Percentiles rank a stretch among this genome's conserved stretches.
Evolutionary conservation across 2,797 vertebrate species (phyloP).

Genomic region (Crypturellus tataupa): DNA sequence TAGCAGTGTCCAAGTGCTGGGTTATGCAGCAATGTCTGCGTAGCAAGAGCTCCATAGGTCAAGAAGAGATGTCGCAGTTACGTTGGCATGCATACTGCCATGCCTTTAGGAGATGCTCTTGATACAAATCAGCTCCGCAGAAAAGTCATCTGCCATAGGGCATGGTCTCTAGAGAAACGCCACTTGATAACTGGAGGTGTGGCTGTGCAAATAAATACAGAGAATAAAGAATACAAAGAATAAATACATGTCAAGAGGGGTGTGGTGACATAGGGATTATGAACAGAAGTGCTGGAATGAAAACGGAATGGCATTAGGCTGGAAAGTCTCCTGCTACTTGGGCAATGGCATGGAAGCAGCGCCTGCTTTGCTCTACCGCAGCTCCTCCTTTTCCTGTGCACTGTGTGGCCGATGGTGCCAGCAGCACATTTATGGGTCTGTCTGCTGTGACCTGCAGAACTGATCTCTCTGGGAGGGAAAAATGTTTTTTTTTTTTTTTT

Average conservation of each 20-base stretch:
- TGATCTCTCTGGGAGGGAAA: background rate
- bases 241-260: background rate
- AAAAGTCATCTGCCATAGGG: background rate
- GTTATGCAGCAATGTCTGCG: background rate
- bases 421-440: background rate
- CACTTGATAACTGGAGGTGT: background rate
- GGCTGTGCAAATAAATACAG: background rate
- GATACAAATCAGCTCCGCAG: background rate
- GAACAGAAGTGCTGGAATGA: background rate
- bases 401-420: rapidly evolving
- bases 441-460: background rate
- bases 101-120: background rate
- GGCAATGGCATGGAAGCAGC: background rate
- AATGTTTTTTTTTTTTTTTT: background rate
- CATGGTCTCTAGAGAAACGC: background rate
- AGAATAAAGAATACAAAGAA: background rate
- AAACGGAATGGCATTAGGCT: background rate
- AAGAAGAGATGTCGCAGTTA: background rate
- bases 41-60: background rate
- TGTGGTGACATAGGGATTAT: background rate
- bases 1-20: background rate
- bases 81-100: rapidly evolving
- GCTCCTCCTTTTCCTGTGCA: background rate
- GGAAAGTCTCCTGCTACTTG: background rate
- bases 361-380: background rate